Percentiles rank a stretch among this genome's conserved stretches.
These are phyloP conservation scores for Melanaphis sacchari DNA, from an alignment of 1,140 invertebrate species.

Conservation along the genomic window DNA sequence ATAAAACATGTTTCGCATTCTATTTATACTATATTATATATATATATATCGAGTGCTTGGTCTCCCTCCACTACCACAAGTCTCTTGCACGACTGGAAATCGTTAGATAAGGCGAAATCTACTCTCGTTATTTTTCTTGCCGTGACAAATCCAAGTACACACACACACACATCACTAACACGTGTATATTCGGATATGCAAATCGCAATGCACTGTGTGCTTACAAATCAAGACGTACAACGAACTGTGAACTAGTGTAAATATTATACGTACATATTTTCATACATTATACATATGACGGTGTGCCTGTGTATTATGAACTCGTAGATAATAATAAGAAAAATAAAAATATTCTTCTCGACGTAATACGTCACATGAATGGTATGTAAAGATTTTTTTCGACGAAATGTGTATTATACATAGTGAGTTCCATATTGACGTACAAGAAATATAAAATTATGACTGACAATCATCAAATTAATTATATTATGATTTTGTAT, in stretches of 20 bases:
- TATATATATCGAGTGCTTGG: neutral
- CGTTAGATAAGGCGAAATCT: constrained; percentile 48
- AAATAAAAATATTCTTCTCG: neutral
- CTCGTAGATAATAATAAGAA: constrained; percentile 2
- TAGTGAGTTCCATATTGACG: neutral
- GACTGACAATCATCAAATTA: neutral
- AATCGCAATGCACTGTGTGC: neutral
- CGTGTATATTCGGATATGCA: neutral
- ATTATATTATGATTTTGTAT: neutral
- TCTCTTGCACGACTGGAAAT: constrained; percentile 12
- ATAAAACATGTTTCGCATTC: constrained; percentile 50
- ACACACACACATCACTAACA: neutral
- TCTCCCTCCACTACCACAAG: neutral
- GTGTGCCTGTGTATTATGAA: neutral
- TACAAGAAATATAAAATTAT: neutral
- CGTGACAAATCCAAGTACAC: neutral
- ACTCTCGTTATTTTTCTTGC: constrained; percentile 29
- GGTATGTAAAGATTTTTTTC: neutral
- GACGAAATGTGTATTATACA: neutral
- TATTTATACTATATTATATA: constrained; percentile 30
- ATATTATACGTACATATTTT: neutral
- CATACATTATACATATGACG: neutral
- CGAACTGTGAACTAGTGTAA: neutral
- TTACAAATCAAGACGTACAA: constrained; percentile 27
- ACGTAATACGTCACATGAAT: neutral